Evolutionary conservation across 2,113 vertebrate species (phyloP).

Genomic region (Mohoua ochrocephala): DNA sequence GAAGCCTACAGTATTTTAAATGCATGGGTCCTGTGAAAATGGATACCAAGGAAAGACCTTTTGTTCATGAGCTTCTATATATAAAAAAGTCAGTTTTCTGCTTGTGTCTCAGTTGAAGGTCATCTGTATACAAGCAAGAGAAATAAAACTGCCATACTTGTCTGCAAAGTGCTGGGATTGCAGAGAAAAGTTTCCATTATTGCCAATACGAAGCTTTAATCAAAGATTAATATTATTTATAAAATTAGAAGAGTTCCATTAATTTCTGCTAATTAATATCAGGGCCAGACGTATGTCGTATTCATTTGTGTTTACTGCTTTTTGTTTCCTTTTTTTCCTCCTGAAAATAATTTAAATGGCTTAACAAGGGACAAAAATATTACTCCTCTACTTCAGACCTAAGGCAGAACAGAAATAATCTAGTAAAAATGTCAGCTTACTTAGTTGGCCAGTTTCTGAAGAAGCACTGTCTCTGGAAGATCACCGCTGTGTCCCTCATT

Average conservation of each 20-base stretch:
- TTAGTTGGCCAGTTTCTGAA: neutral
- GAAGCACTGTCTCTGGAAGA: neutral
- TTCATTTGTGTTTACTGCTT: neutral
- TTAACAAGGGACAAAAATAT: neutral
- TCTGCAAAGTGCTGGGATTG: neutral
- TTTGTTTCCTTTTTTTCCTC: neutral
- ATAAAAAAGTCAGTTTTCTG: conserved; percentile 42
- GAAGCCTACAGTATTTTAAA: conserved; percentile 30
- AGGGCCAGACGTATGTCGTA: neutral
- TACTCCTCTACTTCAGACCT: neutral
- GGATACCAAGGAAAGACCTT: conserved; percentile 22
- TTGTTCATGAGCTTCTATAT: conserved; percentile 1
- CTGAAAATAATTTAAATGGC: neutral
- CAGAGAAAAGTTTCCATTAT: neutral
- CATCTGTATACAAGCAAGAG: neutral
- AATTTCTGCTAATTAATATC: neutral
- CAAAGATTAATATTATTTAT: neutral
- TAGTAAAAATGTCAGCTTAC: neutral
- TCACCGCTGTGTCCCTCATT: neutral
- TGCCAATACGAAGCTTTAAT: neutral
- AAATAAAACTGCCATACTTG: neutral
- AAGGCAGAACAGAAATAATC: neutral
- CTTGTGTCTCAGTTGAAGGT: conserved; percentile 44
- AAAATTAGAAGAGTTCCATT: neutral
- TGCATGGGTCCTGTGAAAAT: conserved; percentile 31